Base-by-base conservation (phyloP, 35 echinoderm and acorn worm species). In the Nesometra sesokonis region DNA sequence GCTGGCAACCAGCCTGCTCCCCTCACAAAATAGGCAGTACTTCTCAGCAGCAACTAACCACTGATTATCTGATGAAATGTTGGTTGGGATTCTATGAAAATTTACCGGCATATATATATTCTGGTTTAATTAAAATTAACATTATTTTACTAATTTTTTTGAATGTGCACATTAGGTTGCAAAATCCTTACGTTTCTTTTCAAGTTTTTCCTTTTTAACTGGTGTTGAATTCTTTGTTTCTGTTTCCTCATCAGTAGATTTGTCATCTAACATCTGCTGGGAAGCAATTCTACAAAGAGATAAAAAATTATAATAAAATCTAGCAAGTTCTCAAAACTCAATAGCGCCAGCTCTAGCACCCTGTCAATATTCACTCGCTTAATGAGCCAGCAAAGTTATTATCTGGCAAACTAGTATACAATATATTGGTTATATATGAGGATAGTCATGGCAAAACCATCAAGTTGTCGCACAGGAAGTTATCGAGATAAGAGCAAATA, bases 241-340 rank as follows among this genome's bases (percentile, higher is more conserved):
- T 0, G 79, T 88, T 87, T 93, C 96, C 1, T 99, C 96, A 80
- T 99, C 96, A 67, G 96, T 99, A 8, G 96, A 99, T 82, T 94
- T 93, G 37, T 93, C 92, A 57, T 94, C 90, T n/a, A 94, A 36
- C 83, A 99, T 94, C 30, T 99, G 92, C 38, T 99, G 93, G 3
- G 92, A 89, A 31, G 92, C 96, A 87, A 92, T 89, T 80, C 96
- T 99, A 86, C 8, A 46, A 79, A 27, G 35, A 47, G 38, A 43
- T 15, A 43, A 4, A 43, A 43, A 43, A 43, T 7, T 7, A 43
- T 7, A n/a, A n/a, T n/a, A n/a, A 31, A 23, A 5, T 8, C 33
- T 8, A 23, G 5, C 23, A 79, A 5, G 33, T 8, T 79, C 23
- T 79, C n/a, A n/a, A n/a, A n/a, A n/a, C n/a, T n/a, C n/a, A n/a